Evolutionary conservation across 2,797 vertebrate genomes (phyloP).

Genomic region (Acanthiza pusilla): DNA sequence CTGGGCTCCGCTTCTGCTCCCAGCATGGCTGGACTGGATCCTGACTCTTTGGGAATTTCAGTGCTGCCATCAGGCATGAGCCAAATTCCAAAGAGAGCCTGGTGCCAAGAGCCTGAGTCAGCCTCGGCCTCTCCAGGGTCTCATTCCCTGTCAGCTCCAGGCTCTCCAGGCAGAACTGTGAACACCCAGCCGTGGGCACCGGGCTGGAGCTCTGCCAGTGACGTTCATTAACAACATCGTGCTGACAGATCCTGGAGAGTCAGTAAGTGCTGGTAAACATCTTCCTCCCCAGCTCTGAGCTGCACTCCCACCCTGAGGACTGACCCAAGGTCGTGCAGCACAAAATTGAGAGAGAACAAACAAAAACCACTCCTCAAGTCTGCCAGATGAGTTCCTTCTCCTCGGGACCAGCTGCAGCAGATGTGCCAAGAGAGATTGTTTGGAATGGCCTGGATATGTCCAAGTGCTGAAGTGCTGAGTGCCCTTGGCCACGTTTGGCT

Average conservation of each 20-base stretch:
- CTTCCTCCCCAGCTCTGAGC: not conserved
- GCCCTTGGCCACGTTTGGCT: not conserved
- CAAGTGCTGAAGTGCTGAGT: not conserved
- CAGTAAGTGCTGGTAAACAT: not conserved
- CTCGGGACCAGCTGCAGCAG: not conserved
- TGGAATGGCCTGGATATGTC: conserved; percentile 14
- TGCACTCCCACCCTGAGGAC: not conserved
- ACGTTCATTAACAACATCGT: not conserved
- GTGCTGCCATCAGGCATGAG: not conserved
- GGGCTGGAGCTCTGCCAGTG: not conserved
- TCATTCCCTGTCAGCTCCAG: not conserved
- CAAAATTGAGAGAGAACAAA: not conserved
- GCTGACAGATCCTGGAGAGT: not conserved
- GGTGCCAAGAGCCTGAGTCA: not conserved
- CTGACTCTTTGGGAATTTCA: not conserved
- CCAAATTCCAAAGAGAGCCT: not conserved
- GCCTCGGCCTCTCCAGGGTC: not conserved
- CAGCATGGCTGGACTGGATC: not conserved
- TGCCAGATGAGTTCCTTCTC: not conserved
- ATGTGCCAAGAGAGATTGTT: conserved; percentile 13
- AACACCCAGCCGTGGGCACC: not conserved
- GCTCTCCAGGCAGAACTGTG: not conserved
- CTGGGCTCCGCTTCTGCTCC: not conserved
- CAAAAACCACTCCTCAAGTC: not conserved
- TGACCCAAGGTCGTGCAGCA: not conserved